Conservation (phyloP, 2,888 invertebrate species). For the Drosophila nigritarsus region DNA sequence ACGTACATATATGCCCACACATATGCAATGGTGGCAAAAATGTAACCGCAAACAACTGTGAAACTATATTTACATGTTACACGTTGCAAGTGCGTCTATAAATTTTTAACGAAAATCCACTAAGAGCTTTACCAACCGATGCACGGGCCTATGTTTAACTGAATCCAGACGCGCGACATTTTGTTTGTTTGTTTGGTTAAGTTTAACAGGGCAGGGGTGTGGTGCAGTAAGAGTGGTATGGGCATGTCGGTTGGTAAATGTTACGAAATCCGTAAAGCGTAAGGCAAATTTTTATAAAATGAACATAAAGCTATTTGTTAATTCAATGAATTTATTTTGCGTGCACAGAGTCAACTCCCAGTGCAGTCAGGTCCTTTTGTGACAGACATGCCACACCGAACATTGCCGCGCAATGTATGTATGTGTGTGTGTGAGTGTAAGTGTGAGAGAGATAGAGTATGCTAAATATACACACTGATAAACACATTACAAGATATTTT, state of each 20-base stretch:
- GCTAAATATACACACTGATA: constrained; percentile 66
- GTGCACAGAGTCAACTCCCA: neutral
- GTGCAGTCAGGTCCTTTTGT: constrained; percentile 23
- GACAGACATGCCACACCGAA: constrained; percentile 32
- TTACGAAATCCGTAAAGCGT: constrained; percentile 45
- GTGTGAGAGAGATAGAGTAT: constrained; percentile 14
- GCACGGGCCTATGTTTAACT: constrained; percentile 26
- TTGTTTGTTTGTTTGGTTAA: constrained; percentile 30
- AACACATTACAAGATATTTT: constrained; percentile 78
- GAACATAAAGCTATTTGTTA: constrained; percentile 74
- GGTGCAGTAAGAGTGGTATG: neutral
- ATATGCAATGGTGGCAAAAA: constrained; percentile 37
- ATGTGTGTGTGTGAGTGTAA: neutral
- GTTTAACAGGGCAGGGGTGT: neutral
- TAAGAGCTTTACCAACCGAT: constrained; percentile 52
- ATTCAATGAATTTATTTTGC: constrained; percentile 68
- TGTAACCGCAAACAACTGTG: constrained; percentile 56
- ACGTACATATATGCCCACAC: neutral
- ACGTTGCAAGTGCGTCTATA: constrained; percentile 32
- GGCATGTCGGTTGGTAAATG: constrained; percentile 25
- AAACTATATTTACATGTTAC: constrained; percentile 11
- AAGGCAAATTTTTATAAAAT: constrained; percentile 38
- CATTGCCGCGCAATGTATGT: constrained; percentile 47
- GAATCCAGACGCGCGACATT: constrained; percentile 17
- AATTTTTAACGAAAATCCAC: constrained; percentile 74